Conservation (phyloP, 1,140 invertebrate species). For the Cataglyphis hispanica region DNA sequence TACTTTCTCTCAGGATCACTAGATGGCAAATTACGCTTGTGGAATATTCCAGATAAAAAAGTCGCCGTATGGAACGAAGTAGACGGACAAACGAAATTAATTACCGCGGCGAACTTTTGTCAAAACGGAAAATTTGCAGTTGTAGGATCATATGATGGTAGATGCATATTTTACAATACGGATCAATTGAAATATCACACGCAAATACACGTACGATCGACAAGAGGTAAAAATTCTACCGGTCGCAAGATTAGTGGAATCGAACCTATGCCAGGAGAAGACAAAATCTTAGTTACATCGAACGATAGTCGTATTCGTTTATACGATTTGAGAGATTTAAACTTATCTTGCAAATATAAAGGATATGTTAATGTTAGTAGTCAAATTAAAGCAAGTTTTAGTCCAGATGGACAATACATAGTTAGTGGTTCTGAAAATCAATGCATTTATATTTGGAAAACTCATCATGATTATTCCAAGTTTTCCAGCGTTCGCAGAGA, state of each 20-base stretch:
- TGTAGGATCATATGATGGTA: conserved; percentile 98
- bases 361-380: conserved; percentile 98
- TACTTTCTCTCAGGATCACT: conserved; percentile 98
- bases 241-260: conserved; percentile 99
- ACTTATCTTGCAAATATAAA: conserved; percentile 98
- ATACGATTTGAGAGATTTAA: conserved; percentile 98
- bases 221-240: conserved; percentile 96
- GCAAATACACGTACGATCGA: conserved; percentile 97
- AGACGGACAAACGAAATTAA: conserved; percentile 96
- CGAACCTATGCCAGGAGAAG: conserved; percentile 98
- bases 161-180: conserved; percentile 99
- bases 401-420: conserved; percentile 98
- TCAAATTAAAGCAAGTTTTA: conserved; percentile 99
- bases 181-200: conserved; percentile 99
- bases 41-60: conserved; percentile 99
- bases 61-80: conserved; percentile 99
- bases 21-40: conserved; percentile 98
- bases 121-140: conserved; percentile 99
- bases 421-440: conserved; percentile 99
- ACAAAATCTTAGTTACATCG: conserved; percentile 98
- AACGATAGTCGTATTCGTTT: conserved; percentile 99
- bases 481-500: conserved; percentile 97
- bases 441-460: conserved; percentile 99
- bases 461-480: conserved; percentile 98
- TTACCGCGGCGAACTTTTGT: conserved; percentile 99